phyloP scores from a whole-genome alignment of 2,888 invertebrate species.

The Lasioglossum oenotherae region DNA sequence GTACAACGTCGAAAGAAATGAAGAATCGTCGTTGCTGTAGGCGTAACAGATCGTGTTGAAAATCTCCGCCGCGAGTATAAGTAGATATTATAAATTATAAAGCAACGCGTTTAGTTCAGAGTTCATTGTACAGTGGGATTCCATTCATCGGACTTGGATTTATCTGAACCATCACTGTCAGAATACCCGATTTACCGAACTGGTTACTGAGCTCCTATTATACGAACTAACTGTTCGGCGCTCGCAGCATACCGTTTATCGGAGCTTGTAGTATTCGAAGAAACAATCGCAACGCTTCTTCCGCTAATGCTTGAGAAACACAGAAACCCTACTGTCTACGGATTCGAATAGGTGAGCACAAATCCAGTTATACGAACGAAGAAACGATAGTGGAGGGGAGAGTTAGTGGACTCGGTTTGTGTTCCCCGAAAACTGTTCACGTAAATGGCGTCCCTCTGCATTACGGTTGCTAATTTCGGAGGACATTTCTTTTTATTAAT shows the following conservation, averaged over 20 bases:
- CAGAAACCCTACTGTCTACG: background rate
- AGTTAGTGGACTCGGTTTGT: background rate
- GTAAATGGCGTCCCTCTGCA: background rate
- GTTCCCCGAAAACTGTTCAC: too few relatives aligned
- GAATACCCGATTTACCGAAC: background rate
- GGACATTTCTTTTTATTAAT: too few relatives aligned
- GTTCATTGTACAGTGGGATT: background rate
- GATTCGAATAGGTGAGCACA: background rate
- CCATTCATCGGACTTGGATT: background rate
- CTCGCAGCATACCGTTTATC: background rate
- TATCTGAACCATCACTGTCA: background rate
- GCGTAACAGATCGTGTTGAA: background rate
- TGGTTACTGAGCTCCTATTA: background rate
- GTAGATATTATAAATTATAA: background rate
- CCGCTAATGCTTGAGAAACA: conserved; percentile 2
- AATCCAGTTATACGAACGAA: background rate
- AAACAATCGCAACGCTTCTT: background rate
- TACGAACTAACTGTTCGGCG: background rate
- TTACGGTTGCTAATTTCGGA: too few relatives aligned
- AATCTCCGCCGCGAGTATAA: background rate
- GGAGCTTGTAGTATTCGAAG: background rate
- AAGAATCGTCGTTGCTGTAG: too few relatives aligned
- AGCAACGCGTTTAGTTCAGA: background rate
- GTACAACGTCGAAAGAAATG: too few relatives aligned
- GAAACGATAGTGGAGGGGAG: background rate